Conservation (phyloP, 2,797 vertebrate genomes). For the Octomys mimax region DNA sequence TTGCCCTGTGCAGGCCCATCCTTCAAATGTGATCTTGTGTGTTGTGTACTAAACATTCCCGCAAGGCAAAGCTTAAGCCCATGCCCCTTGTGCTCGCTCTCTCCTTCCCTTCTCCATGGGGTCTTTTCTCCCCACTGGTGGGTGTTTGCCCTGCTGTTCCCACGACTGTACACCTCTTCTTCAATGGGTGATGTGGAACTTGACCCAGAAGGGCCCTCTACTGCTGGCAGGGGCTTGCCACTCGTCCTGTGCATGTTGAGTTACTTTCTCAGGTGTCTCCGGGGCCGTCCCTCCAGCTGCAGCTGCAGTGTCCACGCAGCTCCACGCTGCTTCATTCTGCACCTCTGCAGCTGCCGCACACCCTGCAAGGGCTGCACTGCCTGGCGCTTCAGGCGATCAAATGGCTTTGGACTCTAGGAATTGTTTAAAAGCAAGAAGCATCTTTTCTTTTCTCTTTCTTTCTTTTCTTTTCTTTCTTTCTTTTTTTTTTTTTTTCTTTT, state of each 20-base stretch:
- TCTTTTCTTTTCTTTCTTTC: too few species aligned
- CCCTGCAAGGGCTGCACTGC: not conserved
- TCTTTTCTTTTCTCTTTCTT: not conserved
- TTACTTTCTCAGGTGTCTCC: not conserved
- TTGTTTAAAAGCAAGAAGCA: slow-evolving; percentile 43
- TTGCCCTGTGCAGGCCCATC: not conserved
- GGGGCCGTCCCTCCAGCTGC: not conserved
- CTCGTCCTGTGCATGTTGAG: not conserved
- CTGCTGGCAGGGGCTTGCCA: not conserved
- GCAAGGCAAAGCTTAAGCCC: not conserved
- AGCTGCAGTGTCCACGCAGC: not conserved
- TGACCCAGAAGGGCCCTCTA: not conserved
- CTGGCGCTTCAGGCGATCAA: slow-evolving; percentile 54
- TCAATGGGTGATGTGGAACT: not conserved
- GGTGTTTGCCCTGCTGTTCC: not conserved
- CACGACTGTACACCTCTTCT: not conserved
- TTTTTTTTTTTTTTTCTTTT: too few species aligned
- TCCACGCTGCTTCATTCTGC: not conserved
- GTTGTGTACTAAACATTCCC: not conserved
- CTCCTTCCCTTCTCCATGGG: not conserved
- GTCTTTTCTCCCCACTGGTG: not conserved
- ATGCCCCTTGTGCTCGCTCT: not conserved
- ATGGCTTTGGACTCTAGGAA: not conserved
- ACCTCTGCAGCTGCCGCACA: not conserved
- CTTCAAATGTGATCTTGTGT: not conserved